A percentile compares a stretch with the other conserved stretches of the same genome.
phyloP scores from a whole-genome alignment of 2,797 vertebrate species.

The Hipposideros larvatus region DNA sequence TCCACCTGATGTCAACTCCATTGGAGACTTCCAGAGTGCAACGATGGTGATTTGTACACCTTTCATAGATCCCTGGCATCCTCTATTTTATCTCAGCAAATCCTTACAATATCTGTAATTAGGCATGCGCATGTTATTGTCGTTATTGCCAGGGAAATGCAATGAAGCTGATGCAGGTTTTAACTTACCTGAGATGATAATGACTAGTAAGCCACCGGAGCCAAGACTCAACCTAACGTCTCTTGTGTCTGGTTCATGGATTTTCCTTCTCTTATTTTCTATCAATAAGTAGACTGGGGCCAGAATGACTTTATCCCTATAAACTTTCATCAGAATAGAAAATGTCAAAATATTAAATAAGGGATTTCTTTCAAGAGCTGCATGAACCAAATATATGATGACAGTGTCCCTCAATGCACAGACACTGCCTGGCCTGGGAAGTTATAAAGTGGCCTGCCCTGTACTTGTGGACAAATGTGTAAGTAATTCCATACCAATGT shows the following conservation, averaged over 20 bases:
- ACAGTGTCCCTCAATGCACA: not conserved
- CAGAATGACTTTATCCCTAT: not conserved
- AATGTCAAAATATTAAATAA: not conserved
- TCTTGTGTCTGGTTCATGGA: not conserved
- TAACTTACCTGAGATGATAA: not conserved
- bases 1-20: not conserved
- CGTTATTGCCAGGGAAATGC: not conserved
- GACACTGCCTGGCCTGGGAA: too few relatives aligned
- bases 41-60: not conserved
- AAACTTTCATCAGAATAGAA: slow-evolving; percentile 10
- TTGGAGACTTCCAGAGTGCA: not conserved
- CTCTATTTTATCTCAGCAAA: not conserved
- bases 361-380: not conserved
- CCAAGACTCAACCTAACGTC: not conserved
- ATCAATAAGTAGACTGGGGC: not conserved
- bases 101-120: not conserved
- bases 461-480: not conserved
- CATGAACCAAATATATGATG: not conserved
- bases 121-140: accelerated
- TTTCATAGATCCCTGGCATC: not conserved
- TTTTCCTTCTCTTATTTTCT: slow-evolving; percentile 25
- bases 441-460: not conserved
- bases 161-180: not conserved
- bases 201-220: not conserved
- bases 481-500: not conserved